Conservation (phyloP, 2,888 invertebrate genomes). For the Homarus gammarus region DNA sequence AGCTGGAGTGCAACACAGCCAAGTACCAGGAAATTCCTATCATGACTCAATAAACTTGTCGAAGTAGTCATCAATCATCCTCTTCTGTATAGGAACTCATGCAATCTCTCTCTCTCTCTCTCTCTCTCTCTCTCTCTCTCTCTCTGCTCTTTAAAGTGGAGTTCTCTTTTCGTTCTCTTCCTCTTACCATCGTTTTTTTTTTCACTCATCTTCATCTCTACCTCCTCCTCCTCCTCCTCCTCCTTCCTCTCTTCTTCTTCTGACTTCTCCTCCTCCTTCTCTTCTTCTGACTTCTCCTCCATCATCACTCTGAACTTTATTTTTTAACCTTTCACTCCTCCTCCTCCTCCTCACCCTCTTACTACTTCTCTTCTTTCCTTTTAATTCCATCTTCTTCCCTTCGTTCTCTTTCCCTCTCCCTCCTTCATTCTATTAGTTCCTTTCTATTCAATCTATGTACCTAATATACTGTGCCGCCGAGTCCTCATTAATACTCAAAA, state of each 20-base stretch:
- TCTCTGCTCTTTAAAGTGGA: no score
- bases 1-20: no score
- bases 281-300: conserved; percentile 2
- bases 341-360: no score
- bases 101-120: background rate
- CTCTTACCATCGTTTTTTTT: background rate
- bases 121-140: conserved; percentile 9
- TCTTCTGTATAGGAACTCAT: background rate
- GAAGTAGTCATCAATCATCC: no score
- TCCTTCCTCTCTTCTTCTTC: background rate
- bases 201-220: background rate
- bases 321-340: no score
- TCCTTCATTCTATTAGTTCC: background rate
- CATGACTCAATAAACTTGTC: no score
- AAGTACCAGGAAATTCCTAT: no score
- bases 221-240: background rate
- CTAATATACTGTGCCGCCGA: no score
- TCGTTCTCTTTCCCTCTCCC: conserved; percentile 34
- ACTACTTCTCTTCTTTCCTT: conserved; percentile 20
- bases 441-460: no score
- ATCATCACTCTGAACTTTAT: background rate
- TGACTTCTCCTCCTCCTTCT: conserved; percentile 8
- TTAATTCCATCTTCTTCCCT: no score
- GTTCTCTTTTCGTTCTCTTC: background rate
- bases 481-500: no score